These are phyloP conservation scores for Trematomus loennbergii DNA, from an alignment of 2,113 vertebrate genomes.

Conservation along the genomic window DNA sequence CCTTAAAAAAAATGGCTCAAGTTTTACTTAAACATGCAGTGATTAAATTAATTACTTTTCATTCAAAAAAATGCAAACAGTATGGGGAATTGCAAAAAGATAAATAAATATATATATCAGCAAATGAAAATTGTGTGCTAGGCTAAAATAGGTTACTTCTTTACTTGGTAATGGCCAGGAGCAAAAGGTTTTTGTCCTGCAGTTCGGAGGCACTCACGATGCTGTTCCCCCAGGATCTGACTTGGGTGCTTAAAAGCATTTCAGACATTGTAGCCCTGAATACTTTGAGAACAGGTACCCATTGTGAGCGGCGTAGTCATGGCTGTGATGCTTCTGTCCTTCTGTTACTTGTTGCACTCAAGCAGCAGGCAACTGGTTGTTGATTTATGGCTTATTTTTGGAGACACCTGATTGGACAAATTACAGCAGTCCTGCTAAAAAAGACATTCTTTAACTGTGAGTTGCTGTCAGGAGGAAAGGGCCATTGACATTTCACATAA, in stretches of 20 bases:
- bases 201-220: background rate
- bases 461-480: conserved; percentile 8
- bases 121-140: background rate
- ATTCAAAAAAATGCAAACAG: background rate
- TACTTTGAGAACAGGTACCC: background rate
- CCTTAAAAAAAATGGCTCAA: background rate
- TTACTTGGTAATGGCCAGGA: background rate
- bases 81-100: background rate
- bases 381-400: background rate
- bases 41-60: background rate
- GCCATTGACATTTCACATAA: conserved; percentile 37
- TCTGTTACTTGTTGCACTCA: conserved; percentile 5
- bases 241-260: background rate
- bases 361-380: background rate
- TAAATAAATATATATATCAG: background rate
- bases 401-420: background rate
- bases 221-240: background rate
- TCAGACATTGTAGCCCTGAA: background rate
- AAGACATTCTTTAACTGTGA: conserved; percentile 23
- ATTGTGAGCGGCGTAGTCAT: background rate
- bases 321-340: conserved; percentile 15
- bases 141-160: background rate
- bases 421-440: conserved; percentile 9
- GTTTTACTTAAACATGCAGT: background rate
- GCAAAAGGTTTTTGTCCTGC: background rate